Base-by-base conservation (phyloP, 64 coral and sea anemone genomes). In the Hydrozoanthus tunicans region DNA sequence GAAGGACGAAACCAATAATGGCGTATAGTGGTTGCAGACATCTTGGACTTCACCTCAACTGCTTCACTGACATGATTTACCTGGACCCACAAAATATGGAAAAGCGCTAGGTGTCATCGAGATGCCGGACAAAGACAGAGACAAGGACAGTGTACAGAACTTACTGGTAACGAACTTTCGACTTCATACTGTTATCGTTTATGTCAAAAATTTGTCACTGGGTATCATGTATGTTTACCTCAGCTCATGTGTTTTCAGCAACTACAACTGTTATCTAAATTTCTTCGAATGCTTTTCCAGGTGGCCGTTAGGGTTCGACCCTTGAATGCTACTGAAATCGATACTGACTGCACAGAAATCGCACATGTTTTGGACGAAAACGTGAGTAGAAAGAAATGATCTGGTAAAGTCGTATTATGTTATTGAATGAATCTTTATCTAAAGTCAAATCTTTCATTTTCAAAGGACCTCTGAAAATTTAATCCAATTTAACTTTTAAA, bases 61-160 rank as follows among this genome's bases (percentile, higher is more conserved):
- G 26, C 55, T 59, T 43, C 9, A 62, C 56, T 12, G 68, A 59
- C 32, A 43, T 61, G 24, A 73, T 56, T 59, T 55, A 27, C 32
- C 32, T 43, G 59, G 11, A 57, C 17, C 69, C 58, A 60, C 84
- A 73, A 57, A 72, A 43, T 15, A 75, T 25, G 12, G 66, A 23
- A 88, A 73, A 59, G 73, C 69, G 69, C 6, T 88, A 24, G 61
- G 55, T 59, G 56, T 75, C 15, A 57, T 88, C 10, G 43, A 75
- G 70, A 88, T 88, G 84, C 84, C 84, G 84, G 84, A 88, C 69
- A 88, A 88, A 88, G 84, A 83, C 13, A 66, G 32, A 83, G 81
- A 88, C 55, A 74, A 82, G 65, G 80, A 82, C 8, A 59, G 58
- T 58, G 84, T 88, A 7, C 84, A 88, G 69, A 88, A 88, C 55